Evolutionary conservation across 1,140 invertebrate species (phyloP), one percentile per base, ranked within the genome.

Genomic region (Apocrypta bakeri): DNA sequence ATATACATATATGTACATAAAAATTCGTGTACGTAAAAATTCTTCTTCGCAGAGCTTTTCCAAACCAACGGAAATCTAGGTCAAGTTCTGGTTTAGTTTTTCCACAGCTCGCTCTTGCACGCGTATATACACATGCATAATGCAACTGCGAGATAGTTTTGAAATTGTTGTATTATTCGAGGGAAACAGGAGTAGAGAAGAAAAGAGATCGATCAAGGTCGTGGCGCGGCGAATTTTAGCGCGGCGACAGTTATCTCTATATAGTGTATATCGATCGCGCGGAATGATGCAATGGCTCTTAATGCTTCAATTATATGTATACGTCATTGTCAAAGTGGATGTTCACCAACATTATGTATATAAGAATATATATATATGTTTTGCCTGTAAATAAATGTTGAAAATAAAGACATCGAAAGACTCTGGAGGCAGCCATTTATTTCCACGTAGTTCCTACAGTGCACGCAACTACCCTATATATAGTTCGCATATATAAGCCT

Each of bases 61-160:
- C 71, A 1, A 25, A 21, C 27, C 61, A 25, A 8, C n/a, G 2
- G 21, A 27, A 48, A 82, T 48, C 33, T 78, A 11, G 81, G 81
- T 82, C 81, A 82, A 82, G 81, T 82, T 82, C 81, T 64, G 33
- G 31, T 56, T 81, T 21, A 17, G 72, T 69, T 81, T 80, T 37
- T 11, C 24, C 68, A 68, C 11, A 1, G 9, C 24, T 64, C 42
- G 24, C 9, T 29, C 68, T 14, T 27, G 12, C 66, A 21, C 7
- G 6, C 27, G 9, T 14, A 37, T 24, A 40, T 25, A 1, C 25
- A 21, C 56, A 33, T 40, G 78, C 48, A 63, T 68, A 68, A 48
- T 71, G 24, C 63, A 9, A 25, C 48, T 17, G 21, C 40, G 31
- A 14, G 33, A 80, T 72, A 40, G 25, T 63, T 63, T n/a, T 48